Conservation (phyloP, 2,797 vertebrate species). For the Erethizon dorsatum region DNA sequence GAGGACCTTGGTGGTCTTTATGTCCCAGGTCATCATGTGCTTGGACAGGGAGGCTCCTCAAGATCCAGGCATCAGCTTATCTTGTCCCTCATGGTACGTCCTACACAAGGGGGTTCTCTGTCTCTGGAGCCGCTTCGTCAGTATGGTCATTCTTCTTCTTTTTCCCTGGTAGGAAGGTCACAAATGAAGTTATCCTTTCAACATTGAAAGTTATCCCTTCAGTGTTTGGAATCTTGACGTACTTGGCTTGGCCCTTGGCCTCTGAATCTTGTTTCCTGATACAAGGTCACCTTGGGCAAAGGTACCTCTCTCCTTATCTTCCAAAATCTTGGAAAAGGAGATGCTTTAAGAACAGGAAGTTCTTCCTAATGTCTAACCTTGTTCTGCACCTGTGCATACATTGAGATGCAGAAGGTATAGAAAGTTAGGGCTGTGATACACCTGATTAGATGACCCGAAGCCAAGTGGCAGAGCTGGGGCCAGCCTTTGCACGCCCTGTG, state of each 20-base stretch:
- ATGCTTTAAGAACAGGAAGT: not conserved
- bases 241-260: not conserved
- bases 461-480: not conserved
- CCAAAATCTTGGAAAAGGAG: not conserved
- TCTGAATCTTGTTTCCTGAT: not conserved
- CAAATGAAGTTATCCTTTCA: slow-evolving; percentile 2
- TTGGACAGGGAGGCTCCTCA: not conserved
- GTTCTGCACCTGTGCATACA: not conserved
- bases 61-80: not conserved
- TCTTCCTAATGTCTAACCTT: slow-evolving; percentile 42
- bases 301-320: not conserved
- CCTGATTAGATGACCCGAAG: not conserved
- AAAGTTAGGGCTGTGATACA: not conserved
- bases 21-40: not conserved
- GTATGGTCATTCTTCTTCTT: slow-evolving; percentile 45
- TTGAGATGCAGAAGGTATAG: not conserved
- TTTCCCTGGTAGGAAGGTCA: slow-evolving; percentile 73
- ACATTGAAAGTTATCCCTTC: not conserved
- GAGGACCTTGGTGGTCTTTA: not conserved
- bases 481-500: not conserved
- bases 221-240: not conserved
- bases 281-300: not conserved
- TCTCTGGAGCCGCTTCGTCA: slow-evolving; percentile 36
- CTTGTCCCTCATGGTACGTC: not conserved
- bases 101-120: slow-evolving; percentile 75